Conservation (phyloP, 2,888 invertebrate genomes). For the Ormia ochracea region DNA sequence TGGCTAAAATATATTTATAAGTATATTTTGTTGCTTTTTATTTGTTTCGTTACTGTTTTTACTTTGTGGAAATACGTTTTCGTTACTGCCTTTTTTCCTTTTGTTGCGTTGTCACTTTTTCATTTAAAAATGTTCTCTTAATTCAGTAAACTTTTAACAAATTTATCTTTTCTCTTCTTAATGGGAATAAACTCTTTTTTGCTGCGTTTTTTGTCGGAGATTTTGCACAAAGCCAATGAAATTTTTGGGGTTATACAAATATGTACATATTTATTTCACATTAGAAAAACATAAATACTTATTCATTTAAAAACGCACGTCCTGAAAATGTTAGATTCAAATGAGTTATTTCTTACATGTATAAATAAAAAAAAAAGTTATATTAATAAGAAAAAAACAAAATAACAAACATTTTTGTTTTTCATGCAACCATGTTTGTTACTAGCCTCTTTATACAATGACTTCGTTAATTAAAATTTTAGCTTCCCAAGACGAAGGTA, state of each 20-base stretch:
- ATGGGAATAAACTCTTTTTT: conserved; percentile 1
- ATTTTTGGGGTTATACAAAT: conserved; percentile 36
- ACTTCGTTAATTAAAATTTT: conserved; percentile 46
- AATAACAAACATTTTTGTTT: neutral
- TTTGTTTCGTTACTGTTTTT: conserved; percentile 33
- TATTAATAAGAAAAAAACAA: neutral
- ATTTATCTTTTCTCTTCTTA: conserved; percentile 5
- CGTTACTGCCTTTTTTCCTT: conserved; percentile 39
- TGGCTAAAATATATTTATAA: conserved; percentile 16
- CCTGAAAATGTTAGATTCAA: conserved; percentile 1
- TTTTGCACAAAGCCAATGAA: conserved; percentile 48
- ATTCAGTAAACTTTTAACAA: neutral
- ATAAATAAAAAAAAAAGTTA: neutral
- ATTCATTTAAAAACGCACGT: conserved; percentile 25
- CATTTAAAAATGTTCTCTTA: conserved; percentile 19
- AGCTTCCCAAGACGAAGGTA: conserved; percentile 41
- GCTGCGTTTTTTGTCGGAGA: conserved; percentile 28
- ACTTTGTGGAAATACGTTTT: conserved; percentile 41
- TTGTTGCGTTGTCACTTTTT: conserved; percentile 62
- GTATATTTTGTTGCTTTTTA: conserved; percentile 9
- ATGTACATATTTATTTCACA: conserved; percentile 15
- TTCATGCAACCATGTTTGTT: conserved; percentile 17
- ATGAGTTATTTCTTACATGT: neutral
- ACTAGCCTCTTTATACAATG: conserved; percentile 50
- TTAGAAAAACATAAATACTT: conserved; percentile 17